phyloP scores from a whole-genome alignment of 2,113 vertebrate genomes.

The Myrmophylax atrothorax region DNA sequence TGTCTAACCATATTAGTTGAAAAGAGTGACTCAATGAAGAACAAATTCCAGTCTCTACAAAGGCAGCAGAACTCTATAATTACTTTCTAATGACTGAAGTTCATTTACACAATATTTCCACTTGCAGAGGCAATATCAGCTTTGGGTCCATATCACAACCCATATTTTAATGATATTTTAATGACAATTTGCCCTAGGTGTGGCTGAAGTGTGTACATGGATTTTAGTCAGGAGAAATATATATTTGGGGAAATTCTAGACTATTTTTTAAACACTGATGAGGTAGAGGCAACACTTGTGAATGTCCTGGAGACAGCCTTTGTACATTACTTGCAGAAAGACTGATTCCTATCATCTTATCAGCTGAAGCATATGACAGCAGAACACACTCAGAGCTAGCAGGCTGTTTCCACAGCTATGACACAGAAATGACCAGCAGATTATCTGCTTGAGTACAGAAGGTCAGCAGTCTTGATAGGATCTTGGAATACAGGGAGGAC shows the following conservation, averaged over 20 bases:
- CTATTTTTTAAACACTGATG: not conserved
- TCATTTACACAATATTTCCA: not conserved
- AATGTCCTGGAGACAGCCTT: conserved; percentile 39
- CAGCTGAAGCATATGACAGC: not conserved
- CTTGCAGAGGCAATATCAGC: not conserved
- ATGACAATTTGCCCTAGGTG: not conserved
- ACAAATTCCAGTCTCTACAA: not conserved
- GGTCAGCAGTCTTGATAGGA: conserved; percentile 40
- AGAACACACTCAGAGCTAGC: not conserved
- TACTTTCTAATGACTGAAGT: not conserved
- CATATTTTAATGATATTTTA: not conserved
- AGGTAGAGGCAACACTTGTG: conserved; percentile 30
- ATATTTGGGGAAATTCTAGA: not conserved
- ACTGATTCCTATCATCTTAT: conserved; percentile 51
- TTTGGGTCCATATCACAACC: not conserved
- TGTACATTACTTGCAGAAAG: conserved; percentile 56
- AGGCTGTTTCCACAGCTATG: not conserved
- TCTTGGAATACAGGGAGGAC: conserved; percentile 34
- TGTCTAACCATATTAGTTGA: conserved; percentile 6
- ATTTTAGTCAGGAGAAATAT: conserved; percentile 34
- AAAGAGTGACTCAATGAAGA: not conserved
- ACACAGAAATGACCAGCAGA: conserved; percentile 23
- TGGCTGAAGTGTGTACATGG: not conserved
- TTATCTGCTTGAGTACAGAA: conserved; percentile 61
- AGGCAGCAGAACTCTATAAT: not conserved